Conservation (phyloP, 2,888 invertebrate species). For the Leptothorax acervorum region DNA sequence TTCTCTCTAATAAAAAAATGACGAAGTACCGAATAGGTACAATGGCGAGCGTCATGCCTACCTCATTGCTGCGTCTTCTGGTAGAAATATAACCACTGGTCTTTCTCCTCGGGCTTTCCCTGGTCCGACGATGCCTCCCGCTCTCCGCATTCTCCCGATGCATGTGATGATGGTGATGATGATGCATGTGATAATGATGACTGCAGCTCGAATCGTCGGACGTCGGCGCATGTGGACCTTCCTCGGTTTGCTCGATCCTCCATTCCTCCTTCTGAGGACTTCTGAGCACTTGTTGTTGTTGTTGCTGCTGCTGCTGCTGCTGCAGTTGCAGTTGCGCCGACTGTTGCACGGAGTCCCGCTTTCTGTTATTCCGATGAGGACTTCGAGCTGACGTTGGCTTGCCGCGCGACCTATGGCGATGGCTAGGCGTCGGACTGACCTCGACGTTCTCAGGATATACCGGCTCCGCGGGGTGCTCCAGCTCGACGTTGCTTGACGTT, state of each 20-base stretch:
- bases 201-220: constrained; percentile 88
- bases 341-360: constrained; percentile 74
- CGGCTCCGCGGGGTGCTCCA: constrained; percentile 72
- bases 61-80: constrained; percentile 85
- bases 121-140: constrained; percentile 86
- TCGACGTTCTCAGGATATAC: constrained; percentile 71
- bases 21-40: not conserved
- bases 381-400: constrained; percentile 73
- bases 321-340: constrained; percentile 60
- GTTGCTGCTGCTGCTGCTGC: constrained; percentile 54
- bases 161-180: constrained; percentile 81
- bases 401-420: constrained; percentile 75
- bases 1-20: not conserved
- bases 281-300: constrained; percentile 85
- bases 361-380: constrained; percentile 78
- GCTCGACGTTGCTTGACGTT: constrained; percentile 86
- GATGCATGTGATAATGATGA: constrained; percentile 82
- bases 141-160: constrained; percentile 76
- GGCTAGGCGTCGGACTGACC: constrained; percentile 80
- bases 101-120: constrained; percentile 90
- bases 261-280: constrained; percentile 86
- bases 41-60: constrained; percentile 53
- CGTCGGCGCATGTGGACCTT: constrained; percentile 87
- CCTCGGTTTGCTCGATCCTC: constrained; percentile 86
- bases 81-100: constrained; percentile 87